Evolutionary conservation across 2,888 invertebrate species (phyloP).

Genomic region (Unio pictorum): DNA sequence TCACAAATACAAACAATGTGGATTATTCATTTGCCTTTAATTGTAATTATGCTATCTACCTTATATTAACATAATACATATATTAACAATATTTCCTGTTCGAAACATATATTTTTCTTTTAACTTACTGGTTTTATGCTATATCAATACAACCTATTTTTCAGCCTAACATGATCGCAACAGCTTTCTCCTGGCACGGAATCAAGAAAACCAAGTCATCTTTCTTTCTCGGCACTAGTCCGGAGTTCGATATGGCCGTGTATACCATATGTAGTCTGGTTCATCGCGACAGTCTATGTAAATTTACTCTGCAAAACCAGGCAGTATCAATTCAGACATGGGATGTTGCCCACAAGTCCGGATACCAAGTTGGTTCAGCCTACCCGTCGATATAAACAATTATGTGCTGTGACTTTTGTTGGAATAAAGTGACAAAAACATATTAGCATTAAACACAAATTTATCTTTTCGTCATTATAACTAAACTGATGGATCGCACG

Average conservation of each 20-base stretch:
- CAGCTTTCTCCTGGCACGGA: slow-evolving; percentile 49
- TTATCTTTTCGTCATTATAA: no score
- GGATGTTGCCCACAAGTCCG: slow-evolving; percentile 43
- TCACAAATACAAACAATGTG: no score
- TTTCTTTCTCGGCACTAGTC: slow-evolving; percentile 76
- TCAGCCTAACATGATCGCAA: slow-evolving; percentile 42
- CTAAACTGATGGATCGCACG: no score
- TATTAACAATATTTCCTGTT: no score
- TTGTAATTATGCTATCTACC: no score
- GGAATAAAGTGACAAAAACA: no score
- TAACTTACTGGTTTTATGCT: no score
- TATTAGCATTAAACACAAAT: no score
- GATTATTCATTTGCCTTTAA: no score
- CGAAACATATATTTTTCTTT: no score
- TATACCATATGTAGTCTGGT: slow-evolving; percentile 90
- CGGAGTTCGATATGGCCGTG: slow-evolving; percentile 91
- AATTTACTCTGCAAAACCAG: slow-evolving; percentile 81
- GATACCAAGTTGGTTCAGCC: slow-evolving; percentile 47
- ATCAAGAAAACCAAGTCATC: slow-evolving; percentile 45
- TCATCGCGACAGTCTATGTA: slow-evolving; percentile 83
- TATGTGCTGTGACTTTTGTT: no score
- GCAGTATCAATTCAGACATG: slow-evolving; percentile 82
- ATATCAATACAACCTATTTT: slow-evolving; percentile 9
- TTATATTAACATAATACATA: no score
- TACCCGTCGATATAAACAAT: slow-evolving; percentile 36